Evolutionary conservation across 35 echinoderm and acorn worm genomes (phyloP).

Genomic region (Nesometra sesokonis): DNA sequence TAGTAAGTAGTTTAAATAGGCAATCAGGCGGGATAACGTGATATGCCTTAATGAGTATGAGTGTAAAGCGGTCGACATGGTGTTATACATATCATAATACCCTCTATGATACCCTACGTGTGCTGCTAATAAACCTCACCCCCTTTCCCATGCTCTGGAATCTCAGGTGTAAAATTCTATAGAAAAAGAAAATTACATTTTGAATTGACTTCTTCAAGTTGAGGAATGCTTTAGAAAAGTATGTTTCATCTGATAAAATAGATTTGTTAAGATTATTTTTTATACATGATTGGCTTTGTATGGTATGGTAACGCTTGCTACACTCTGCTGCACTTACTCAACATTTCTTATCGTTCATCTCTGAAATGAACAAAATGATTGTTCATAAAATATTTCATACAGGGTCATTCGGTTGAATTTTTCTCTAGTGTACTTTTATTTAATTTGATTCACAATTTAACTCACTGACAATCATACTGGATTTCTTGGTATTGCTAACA

Average conservation of each 20-base stretch:
- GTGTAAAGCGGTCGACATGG: neutral
- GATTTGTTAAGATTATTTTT: neutral
- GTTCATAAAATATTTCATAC: neutral
- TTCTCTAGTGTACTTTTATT: no score
- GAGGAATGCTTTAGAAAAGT: neutral
- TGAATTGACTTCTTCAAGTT: neutral
- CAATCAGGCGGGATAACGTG: neutral
- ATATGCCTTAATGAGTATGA: neutral
- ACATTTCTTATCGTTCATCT: neutral
- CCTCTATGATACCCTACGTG: neutral
- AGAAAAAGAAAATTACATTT: neutral
- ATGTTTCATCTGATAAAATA: neutral
- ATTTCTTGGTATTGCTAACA: no score
- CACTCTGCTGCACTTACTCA: neutral
- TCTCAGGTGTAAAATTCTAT: neutral
- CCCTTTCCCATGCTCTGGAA: neutral
- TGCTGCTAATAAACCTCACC: neutral
- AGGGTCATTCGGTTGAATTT: no score
- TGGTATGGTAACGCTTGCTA: neutral
- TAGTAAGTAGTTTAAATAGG: neutral
- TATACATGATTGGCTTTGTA: neutral
- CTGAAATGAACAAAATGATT: neutral
- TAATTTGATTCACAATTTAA: no score
- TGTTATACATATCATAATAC: neutral
- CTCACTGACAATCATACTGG: no score